These are phyloP conservation scores for Nestor notabilis DNA, from an alignment of 2,113 vertebrate genomes.

Conservation along the genomic window DNA sequence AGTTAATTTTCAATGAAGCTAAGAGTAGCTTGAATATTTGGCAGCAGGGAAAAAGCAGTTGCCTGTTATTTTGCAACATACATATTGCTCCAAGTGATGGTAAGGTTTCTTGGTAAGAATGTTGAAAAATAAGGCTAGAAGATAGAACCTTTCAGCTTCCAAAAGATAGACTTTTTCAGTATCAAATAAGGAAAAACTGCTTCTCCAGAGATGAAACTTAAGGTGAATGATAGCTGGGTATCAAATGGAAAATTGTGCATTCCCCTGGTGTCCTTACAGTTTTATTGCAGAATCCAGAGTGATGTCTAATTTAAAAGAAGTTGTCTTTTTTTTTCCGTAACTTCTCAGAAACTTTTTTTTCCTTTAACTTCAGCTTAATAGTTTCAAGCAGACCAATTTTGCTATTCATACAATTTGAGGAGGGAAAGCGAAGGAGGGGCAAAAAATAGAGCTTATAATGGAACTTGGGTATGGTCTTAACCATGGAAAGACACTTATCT, in stretches of 20 bases:
- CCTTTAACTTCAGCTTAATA: background rate
- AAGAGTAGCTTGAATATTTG: background rate
- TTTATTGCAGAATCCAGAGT: slow-evolving; percentile 5
- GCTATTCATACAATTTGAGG: background rate
- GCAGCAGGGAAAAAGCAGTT: background rate
- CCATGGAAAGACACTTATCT: slow-evolving; percentile 44
- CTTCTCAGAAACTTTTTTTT: background rate
- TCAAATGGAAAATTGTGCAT: background rate
- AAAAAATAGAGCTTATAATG: slow-evolving; percentile 55
- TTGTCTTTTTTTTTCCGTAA: background rate
- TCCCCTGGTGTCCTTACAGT: background rate
- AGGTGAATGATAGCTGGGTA: background rate
- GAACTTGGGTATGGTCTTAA: slow-evolving; percentile 55
- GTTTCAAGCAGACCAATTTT: slow-evolving; percentile 33
- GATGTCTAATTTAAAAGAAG: slow-evolving; percentile 1
- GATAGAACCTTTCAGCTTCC: background rate
- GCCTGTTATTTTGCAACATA: background rate
- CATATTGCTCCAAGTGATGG: background rate
- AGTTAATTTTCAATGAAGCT: background rate
- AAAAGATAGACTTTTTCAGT: background rate
- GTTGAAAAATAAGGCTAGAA: background rate
- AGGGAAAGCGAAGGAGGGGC: slow-evolving; percentile 1
- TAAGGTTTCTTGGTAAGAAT: background rate
- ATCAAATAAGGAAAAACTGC: background rate
- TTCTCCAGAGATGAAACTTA: background rate